Percentiles rank a stretch among this genome's conserved stretches.
Evolutionary conservation across 2,113 vertebrate genomes (phyloP).

Genomic region (Cyanistes caeruleus): DNA sequence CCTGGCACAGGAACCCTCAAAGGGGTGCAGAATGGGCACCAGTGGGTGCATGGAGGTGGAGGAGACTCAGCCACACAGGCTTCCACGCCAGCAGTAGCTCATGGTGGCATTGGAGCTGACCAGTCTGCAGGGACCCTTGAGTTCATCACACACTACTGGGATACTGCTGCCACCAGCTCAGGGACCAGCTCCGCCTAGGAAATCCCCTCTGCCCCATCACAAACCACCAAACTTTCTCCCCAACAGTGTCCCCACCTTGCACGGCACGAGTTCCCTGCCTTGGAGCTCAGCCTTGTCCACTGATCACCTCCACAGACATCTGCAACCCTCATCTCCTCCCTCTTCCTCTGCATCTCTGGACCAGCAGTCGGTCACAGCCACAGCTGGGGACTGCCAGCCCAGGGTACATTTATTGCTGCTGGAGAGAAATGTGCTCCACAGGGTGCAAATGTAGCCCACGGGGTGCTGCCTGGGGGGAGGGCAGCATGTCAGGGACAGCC

Average conservation of each 20-base stretch:
- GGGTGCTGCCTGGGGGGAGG: neutral
- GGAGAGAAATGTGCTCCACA: neutral
- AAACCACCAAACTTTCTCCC: neutral
- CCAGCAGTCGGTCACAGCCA: neutral
- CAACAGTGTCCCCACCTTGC: neutral
- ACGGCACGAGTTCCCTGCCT: accelerated
- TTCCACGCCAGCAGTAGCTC: neutral
- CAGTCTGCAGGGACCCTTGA: neutral
- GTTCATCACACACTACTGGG: neutral
- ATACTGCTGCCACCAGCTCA: neutral
- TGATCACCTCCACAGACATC: neutral
- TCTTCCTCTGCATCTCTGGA: neutral
- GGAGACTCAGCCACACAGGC: neutral
- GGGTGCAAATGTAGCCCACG: neutral
- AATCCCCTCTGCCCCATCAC: neutral
- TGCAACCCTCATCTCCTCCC: neutral
- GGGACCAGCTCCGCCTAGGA: neutral
- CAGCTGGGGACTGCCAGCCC: neutral
- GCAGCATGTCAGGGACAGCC: neutral
- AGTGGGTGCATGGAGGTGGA: neutral
- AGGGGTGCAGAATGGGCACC: neutral
- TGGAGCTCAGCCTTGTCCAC: neutral
- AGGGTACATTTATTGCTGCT: neutral
- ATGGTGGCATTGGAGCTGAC: neutral
- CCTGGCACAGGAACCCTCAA: accelerated